Evolutionary conservation across 1,140 invertebrate genomes (phyloP).

Genomic region (Drosophila subpulchrella): DNA sequence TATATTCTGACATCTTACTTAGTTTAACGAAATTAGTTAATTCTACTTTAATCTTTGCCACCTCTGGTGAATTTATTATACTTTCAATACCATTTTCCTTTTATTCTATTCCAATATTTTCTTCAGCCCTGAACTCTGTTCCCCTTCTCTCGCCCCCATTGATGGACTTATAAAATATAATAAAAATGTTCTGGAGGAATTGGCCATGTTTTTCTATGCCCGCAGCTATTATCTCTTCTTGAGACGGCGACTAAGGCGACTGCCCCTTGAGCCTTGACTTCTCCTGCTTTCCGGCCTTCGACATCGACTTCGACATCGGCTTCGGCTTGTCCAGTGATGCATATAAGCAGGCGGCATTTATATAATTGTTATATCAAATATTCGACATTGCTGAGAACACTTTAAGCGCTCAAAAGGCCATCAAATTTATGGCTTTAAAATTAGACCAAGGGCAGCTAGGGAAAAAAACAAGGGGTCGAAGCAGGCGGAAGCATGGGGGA

Average conservation of each 20-base stretch:
- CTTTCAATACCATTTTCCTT: no score
- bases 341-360: conserved; percentile 70
- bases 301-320: conserved; percentile 44
- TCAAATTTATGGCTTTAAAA: conserved; percentile 79
- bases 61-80: not conserved
- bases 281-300: conserved; percentile 22
- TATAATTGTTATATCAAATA: conserved; percentile 81
- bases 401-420: conserved; percentile 69
- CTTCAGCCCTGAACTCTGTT: conserved; percentile 33
- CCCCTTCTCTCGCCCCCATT: conserved; percentile 12
- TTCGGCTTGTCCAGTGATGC: conserved; percentile 49
- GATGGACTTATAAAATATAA: conserved; percentile 56
- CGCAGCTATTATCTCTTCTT: conserved; percentile 56
- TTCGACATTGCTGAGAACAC: conserved; percentile 57
- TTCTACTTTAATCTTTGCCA: no score
- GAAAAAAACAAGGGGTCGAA: not conserved
- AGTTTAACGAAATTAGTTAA: no score
- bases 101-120: not conserved
- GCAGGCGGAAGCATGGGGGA: conserved; percentile 9
- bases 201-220: conserved; percentile 56
- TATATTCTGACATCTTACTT: no score
- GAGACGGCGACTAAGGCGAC: conserved; percentile 22
- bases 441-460: conserved; percentile 43
- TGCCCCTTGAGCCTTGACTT: conserved; percentile 43
- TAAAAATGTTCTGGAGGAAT: conserved; percentile 56